Base-by-base conservation (phyloP, 2,888 invertebrate genomes). In the Drosophila nr. medialis region DNA sequence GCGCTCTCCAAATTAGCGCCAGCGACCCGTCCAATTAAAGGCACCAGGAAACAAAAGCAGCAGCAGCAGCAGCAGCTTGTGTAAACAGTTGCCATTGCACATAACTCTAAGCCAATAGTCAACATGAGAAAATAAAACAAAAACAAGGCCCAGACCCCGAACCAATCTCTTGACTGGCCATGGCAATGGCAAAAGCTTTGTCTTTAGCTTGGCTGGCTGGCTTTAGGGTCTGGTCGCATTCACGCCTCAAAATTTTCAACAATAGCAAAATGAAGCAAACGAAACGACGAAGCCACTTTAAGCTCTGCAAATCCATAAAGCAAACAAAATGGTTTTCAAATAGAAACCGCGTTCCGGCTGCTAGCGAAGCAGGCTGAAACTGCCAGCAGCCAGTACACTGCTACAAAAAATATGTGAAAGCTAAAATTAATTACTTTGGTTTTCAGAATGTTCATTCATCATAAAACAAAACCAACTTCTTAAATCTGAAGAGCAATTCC, bases 241-340 rank as follows among this genome's bases (percentile, higher is more conserved):
- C 67, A 76, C 82, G 81, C 83, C 86, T 91, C 73, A 77, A 87
- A 90, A 78, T 89, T 85, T 84, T 83, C 77, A 91, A 91, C 91
- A 92, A 91, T 87, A 82, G 83, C 75, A 70, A 83, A 88, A 82
- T 85, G 83, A 87, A 83, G 90, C 90, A 87, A 89, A 83, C 85
- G 84, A 83, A 87, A 86, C 87, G 82, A 72, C 79, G 91, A 92
- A 92, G 92, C 91, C 91, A 91, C 91, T 92, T 91, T 92, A 91
- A 91, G 91, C 92, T 90, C 84, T 78, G 81, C 86, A 92, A 92
- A 91, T 91, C 91, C 92, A 91, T 92, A 91, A 91, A 78, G 91
- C 91, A 91, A 92, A 91, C 91, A 91, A 92, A 91, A 90, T 86
- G 87, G 89, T 84, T 90, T 90, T 90, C 90, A 86, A 87, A 87